Conservation (phyloP, 2,797 vertebrate genomes). For the Artibeus jamaicensis region DNA sequence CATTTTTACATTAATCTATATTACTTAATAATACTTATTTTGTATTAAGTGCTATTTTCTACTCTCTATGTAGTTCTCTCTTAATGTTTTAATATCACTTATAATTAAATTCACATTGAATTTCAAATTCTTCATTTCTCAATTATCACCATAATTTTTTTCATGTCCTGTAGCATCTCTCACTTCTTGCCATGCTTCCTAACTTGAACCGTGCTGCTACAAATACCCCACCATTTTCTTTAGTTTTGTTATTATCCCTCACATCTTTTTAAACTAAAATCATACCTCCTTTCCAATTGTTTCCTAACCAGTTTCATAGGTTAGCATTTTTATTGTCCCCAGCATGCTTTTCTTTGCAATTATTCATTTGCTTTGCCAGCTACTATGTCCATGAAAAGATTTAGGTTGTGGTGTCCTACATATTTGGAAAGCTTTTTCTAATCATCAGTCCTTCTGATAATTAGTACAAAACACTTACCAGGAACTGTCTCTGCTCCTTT, state of each 20-base stretch:
- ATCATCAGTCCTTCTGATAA: conserved; percentile 65
- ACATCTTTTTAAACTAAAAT: conserved; percentile 46
- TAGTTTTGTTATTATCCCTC: background rate
- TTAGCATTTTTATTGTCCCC: background rate
- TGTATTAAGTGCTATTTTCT: background rate
- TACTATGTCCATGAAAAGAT: conserved; percentile 48
- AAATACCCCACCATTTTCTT: conserved; percentile 26
- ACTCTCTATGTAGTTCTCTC: background rate
- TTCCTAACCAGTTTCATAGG: background rate
- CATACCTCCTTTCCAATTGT: conserved; percentile 33
- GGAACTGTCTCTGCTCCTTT: conserved; percentile 36
- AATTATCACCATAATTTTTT: conserved; percentile 35
- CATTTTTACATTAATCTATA: background rate
- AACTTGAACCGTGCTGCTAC: conserved; percentile 31
- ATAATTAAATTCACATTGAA: background rate
- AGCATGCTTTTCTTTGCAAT: conserved; percentile 25
- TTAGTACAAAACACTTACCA: conserved; percentile 69
- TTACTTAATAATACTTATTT: background rate
- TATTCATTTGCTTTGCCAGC: conserved; percentile 45
- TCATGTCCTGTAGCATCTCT: conserved; percentile 9
- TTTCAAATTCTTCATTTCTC: conserved; percentile 22
- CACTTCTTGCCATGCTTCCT: background rate
- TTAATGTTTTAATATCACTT: background rate
- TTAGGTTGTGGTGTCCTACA: conserved; percentile 34
- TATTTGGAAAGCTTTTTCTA: conserved; percentile 62